A percentile compares a stretch with the other conserved stretches of the same genome.
These are phyloP conservation scores for Octodon degus DNA, from an alignment of 2,113 vertebrate species.

Conservation along the genomic window DNA sequence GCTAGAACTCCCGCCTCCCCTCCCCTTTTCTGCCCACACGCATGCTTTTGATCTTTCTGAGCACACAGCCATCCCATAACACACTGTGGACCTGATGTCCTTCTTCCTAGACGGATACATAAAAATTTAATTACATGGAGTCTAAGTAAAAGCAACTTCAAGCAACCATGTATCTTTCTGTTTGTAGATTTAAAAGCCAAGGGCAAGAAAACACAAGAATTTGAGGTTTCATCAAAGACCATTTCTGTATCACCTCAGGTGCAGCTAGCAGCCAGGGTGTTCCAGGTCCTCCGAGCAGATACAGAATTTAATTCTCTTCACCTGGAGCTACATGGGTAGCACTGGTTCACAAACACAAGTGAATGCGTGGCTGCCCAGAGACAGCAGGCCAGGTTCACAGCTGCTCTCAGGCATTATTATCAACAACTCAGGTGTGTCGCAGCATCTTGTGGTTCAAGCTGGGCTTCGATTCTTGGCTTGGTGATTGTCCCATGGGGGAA, in stretches of 20 bases:
- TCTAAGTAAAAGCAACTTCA: constrained; percentile 44
- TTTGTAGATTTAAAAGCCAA: constrained; percentile 4
- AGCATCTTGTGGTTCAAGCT: neutral
- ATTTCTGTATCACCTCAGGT: constrained; percentile 4
- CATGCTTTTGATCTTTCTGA: constrained; percentile 24
- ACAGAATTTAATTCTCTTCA: neutral
- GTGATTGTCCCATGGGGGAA: neutral
- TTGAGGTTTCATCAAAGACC: neutral
- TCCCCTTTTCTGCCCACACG: neutral
- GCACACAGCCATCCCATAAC: constrained; percentile 2
- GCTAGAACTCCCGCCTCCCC: neutral
- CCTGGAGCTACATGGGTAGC: neutral
- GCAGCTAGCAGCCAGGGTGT: neutral
- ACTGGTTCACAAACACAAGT: neutral
- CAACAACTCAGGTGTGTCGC: neutral
- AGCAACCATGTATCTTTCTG: constrained; percentile 31
- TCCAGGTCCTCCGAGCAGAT: neutral
- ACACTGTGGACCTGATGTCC: neutral
- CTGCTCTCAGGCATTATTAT: neutral
- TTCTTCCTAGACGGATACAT: constrained; percentile 36
- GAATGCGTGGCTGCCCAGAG: accelerated
- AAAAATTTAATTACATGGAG: constrained; percentile 49
- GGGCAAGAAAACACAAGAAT: constrained; percentile 26
- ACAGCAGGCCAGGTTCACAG: neutral
- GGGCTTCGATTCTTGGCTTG: neutral